Evolutionary conservation across 1,140 invertebrate genomes (phyloP), one percentile per base, ranked within the genome.

Genomic region (Aradophagus sp.): DNA sequence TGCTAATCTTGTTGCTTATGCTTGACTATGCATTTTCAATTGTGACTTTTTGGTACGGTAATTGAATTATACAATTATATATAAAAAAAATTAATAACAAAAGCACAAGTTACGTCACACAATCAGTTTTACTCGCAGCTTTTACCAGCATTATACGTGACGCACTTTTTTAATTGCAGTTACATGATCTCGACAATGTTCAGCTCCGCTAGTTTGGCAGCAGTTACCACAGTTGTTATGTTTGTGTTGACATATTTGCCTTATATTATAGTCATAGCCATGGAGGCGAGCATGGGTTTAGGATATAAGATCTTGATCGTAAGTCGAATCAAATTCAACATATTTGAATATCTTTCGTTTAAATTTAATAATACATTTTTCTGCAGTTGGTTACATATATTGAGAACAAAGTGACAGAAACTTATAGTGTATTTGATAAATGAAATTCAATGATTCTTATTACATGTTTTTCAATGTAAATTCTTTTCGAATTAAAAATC

Each of bases 111-210:
- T 58, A 19, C 16, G 27, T 15, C n/a, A 7, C 6, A 35, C 23
- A n/a, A 52, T 50, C 44, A 44, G 53, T 63, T 53, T 38, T 27
- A 13, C 20, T n/a, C 19, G 26, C 10, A 35, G 38, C 13, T 36
- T 62, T 48, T 32, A 10, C 6, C 5, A 5, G 13, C 11, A 17
- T 38, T 26, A 42, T 34, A 11, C 58, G 31, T 65, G 41, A 53
- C 44, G 11, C 10, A 26, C 58, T 56, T 78, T 47, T 35, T 70
- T 63, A 26, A 62, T 85, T 82, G 3, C 76, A 91, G 90, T 69
- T 91, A 90, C 77, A 88, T 91, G 89, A 87, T 90, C 52, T 89
- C 89, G 5, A 89, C 89, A 47, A 82, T 91, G 73, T 91, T 90
- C 77, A 84, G 79, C 11, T 88, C 88, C 2, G 89, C 90, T 1